phyloP scores from a whole-genome alignment of 1,140 invertebrate genomes.

The Drosophila asahinai region DNA sequence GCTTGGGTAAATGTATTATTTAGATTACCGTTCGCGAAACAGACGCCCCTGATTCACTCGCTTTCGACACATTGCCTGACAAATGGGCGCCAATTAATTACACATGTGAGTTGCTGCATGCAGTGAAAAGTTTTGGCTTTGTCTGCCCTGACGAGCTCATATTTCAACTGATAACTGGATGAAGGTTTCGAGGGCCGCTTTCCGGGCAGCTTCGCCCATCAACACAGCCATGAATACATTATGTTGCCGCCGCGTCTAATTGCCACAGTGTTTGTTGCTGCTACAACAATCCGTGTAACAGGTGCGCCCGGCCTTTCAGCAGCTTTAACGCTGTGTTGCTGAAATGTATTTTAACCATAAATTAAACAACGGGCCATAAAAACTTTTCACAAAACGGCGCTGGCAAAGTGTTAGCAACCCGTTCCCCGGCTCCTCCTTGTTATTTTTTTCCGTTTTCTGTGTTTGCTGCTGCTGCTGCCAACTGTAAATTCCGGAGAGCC shows the following conservation, averaged over 20 bases:
- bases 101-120: constrained; percentile 41
- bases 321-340: constrained; percentile 57
- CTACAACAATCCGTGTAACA: constrained; percentile 55
- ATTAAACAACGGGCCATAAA: constrained; percentile 81
- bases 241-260: constrained; percentile 60
- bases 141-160: constrained; percentile 50
- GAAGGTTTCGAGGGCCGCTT: constrained; percentile 29
- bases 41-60: background rate
- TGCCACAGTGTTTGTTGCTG: constrained; percentile 51
- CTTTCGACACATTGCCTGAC: constrained; percentile 28
- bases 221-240: constrained; percentile 64
- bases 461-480: constrained; percentile 25
- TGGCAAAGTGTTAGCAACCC: constrained; percentile 69
- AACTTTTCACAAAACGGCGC: constrained; percentile 63
- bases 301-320: constrained; percentile 49
- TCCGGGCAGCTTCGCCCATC: constrained; percentile 18
- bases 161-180: constrained; percentile 71
- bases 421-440: constrained; percentile 9
- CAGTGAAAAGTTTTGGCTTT: constrained; percentile 19
- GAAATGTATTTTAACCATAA: constrained; percentile 79
- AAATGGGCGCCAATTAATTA: constrained; percentile 73
- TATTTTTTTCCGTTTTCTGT: constrained; percentile 16
- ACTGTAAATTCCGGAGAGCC: constrained; percentile 56
- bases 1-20: background rate
- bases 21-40: constrained; percentile 2